These are phyloP conservation scores for Venusia cambrica DNA, from an alignment of 2,888 invertebrate genomes.

Conservation along the genomic window DNA sequence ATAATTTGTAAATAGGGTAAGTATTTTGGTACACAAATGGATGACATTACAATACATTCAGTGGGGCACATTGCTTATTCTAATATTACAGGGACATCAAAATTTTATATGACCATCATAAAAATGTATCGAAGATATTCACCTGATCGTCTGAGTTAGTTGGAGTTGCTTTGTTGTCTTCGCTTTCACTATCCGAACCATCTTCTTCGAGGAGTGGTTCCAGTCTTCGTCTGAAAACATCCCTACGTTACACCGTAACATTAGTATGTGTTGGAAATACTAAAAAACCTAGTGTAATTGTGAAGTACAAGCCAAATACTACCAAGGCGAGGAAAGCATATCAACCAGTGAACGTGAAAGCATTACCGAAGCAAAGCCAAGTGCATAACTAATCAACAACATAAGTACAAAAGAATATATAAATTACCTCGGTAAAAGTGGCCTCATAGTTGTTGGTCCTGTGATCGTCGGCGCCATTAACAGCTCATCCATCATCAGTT, in stretches of 20 bases:
- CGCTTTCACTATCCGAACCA: conserved; percentile 83
- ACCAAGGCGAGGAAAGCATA: conserved; percentile 10
- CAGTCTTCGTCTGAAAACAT: conserved; percentile 85
- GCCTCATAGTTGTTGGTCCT: conserved; percentile 85
- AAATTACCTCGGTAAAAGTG: conserved; percentile 84
- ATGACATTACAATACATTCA: conserved; percentile 6
- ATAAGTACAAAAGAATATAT: neutral
- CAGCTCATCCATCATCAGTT: conserved; percentile 90
- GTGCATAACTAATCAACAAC: conserved; percentile 6
- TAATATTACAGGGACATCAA: conserved; percentile 5
- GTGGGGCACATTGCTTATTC: neutral
- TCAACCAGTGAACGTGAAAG: conserved; percentile 19
- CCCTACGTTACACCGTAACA: conserved; percentile 51
- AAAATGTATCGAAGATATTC: conserved; percentile 54
- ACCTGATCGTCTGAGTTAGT: conserved; percentile 78
- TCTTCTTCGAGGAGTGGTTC: conserved; percentile 93
- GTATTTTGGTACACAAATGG: conserved; percentile 1
- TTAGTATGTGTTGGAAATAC: conserved; percentile 31
- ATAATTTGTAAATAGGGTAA: no score
- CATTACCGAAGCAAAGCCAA: conserved; percentile 15
- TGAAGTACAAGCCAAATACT: conserved; percentile 18
- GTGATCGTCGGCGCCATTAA: conserved; percentile 89
- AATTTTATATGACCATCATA: conserved; percentile 2
- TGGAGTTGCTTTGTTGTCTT: conserved; percentile 71
- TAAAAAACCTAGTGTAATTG: conserved; percentile 5